Conservation (phyloP, 2,888 invertebrate species). For the Melipona beecheii region DNA sequence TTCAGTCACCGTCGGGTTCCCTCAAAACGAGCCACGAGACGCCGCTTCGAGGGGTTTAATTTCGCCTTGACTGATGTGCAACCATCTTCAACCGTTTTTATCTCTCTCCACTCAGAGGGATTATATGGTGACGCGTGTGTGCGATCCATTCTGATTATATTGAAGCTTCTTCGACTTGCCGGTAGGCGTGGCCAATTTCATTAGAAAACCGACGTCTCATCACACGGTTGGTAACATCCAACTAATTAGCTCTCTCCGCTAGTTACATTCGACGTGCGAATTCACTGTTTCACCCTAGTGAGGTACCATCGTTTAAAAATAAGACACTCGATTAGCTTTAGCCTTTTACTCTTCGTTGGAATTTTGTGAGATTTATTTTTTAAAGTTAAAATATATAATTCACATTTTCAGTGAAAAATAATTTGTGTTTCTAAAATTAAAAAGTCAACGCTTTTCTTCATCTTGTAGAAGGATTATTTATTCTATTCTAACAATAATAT, state of each 20-base stretch:
- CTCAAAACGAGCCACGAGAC: background rate
- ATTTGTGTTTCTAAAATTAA: no score
- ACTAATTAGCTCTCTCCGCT: background rate
- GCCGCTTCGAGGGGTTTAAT: background rate
- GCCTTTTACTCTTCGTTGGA: background rate
- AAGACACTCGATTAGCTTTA: background rate
- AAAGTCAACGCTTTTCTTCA: no score
- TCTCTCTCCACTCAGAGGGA: background rate
- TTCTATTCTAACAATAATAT: background rate
- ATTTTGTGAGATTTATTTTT: background rate
- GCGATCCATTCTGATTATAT: background rate
- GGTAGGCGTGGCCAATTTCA: constrained; percentile 11
- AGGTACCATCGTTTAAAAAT: background rate
- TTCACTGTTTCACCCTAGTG: background rate
- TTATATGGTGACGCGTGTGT: background rate
- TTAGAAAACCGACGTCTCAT: background rate
- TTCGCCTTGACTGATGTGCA: background rate
- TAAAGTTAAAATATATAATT: background rate
- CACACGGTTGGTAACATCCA: background rate
- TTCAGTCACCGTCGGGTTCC: background rate
- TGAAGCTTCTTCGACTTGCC: background rate
- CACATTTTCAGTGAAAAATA: no score
- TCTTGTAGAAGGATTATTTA: background rate
- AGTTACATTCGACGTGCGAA: background rate
- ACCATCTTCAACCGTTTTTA: constrained; percentile 2